Evolutionary conservation across 2,797 vertebrate genomes (phyloP).

Genomic region (Protosalanx chinensis): DNA sequence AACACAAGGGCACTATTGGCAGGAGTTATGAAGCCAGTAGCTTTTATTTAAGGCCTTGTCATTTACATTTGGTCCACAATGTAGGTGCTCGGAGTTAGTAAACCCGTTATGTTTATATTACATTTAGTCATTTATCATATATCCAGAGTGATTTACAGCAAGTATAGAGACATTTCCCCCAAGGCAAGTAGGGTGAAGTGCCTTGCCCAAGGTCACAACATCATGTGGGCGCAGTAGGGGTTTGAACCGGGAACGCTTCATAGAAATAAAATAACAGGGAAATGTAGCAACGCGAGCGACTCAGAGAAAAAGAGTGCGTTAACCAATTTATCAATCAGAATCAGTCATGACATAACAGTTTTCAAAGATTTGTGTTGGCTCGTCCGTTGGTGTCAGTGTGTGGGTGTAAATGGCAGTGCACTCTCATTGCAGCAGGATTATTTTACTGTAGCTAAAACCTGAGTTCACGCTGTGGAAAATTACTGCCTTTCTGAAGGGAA

Average conservation of each 20-base stretch:
- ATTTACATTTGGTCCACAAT: slow-evolving; percentile 57
- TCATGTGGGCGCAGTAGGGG: too few relatives aligned
- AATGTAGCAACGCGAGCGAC: slow-evolving; percentile 3
- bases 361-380: slow-evolving; percentile 10
- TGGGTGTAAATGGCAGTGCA: background rate
- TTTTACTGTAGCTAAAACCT: slow-evolving; percentile 23
- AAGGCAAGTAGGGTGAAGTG: too few relatives aligned
- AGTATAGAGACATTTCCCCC: too few relatives aligned
- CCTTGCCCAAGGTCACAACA: too few relatives aligned
- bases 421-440: slow-evolving; percentile 13
- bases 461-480: slow-evolving; percentile 22
- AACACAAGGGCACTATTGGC: slow-evolving; percentile 68
- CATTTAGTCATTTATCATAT: too few relatives aligned
- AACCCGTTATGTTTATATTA: too few relatives aligned
- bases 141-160: too few relatives aligned
- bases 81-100: slow-evolving; percentile 35
- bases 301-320: background rate
- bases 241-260: too few relatives aligned
- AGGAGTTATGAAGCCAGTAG: slow-evolving; percentile 67
- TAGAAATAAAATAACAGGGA: slow-evolving; percentile 18
- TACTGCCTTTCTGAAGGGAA: slow-evolving; percentile 41
- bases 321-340: slow-evolving; percentile 45
- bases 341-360: slow-evolving; percentile 5
- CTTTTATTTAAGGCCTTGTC: slow-evolving; percentile 52
- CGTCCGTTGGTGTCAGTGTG: slow-evolving; percentile 11